Base-by-base conservation (phyloP, 2,797 vertebrate genomes). In the Gymnoscopelus braueri region DNA sequence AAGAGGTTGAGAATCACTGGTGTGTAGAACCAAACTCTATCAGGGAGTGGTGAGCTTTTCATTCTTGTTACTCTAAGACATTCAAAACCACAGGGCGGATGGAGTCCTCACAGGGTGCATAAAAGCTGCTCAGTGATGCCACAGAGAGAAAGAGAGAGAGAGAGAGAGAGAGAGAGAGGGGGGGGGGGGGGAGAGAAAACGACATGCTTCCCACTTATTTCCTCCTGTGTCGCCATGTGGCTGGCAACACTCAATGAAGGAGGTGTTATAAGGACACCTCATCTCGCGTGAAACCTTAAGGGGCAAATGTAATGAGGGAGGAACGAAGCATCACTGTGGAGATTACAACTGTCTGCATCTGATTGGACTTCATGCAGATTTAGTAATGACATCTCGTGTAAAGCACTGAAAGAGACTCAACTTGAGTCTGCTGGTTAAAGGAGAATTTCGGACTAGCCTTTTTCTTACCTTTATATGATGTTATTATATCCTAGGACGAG, bases 301-400 rank as follows among this genome's bases (percentile, higher is more conserved):
- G 39, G 7, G 7, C 9, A 44, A 8, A 44, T 44, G 9, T 44
- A 44, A 4, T 32, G 24, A 71, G 60, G 49, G 23, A 15, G 24
- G 26, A 51, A 39, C 29, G 14, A 60, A 11, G 3, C 5, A 3
- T 49, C 26, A 23, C 11, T 13, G 4, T 26, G 29, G 57, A 54
- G 60, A 10, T 12, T 6, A 23, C 51, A 47, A 54, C 63, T 24
- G 59, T 56, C 67, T 69, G 39, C 52, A 62, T 29, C 39, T 55
- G 59, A 62, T 62, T 55, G 53, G 58, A 3, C 19, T 58, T 48
- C 39, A 29, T 48, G 48, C 53, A 24, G 64, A 57, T 57, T 50
- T 53, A 44, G 24, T 52, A 19, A 63, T 49, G 26, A 32, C 35
- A 58, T 24, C 66, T 50, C 29, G 23, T 54, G 3, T 55, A 55